Evolutionary conservation across 2,888 invertebrate genomes (phyloP).

Genomic region (Chymomyza procnemis): DNA sequence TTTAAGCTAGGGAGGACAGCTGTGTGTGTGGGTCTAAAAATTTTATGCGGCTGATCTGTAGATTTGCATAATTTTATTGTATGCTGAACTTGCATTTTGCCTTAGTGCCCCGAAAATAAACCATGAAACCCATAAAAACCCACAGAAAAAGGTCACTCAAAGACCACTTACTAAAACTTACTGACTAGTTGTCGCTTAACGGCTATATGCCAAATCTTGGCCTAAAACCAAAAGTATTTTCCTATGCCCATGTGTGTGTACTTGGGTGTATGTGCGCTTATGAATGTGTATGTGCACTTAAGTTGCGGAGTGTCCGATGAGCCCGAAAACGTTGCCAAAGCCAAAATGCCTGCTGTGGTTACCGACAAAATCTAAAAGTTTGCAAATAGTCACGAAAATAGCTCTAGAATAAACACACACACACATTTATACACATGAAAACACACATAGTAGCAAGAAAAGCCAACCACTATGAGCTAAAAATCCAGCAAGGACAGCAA

Average conservation of each 20-base stretch:
- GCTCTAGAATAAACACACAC: conserved; percentile 27
- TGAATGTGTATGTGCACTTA: conserved; percentile 59
- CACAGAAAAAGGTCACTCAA: conserved; percentile 64
- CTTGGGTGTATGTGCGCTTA: conserved; percentile 2
- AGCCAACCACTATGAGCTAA: conserved; percentile 59
- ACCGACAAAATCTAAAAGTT: conserved; percentile 52
- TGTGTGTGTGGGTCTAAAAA: conserved; percentile 22
- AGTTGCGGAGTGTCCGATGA: conserved; percentile 53
- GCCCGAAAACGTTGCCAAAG: conserved; percentile 19
- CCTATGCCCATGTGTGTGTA: conserved; percentile 1
- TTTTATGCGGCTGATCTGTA: conserved; percentile 44
- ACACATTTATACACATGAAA: neutral
- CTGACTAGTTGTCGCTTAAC: conserved; percentile 40
- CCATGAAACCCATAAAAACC: conserved; percentile 19
- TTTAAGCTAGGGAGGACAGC: too few species aligned
- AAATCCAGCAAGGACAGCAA: conserved; percentile 5
- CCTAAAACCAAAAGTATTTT: conserved; percentile 63
- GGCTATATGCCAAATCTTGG: conserved; percentile 50
- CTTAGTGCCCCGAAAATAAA: conserved; percentile 30
- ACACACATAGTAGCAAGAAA: neutral
- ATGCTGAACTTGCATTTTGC: conserved; percentile 49
- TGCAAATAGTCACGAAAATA: conserved; percentile 56
- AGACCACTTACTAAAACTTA: conserved; percentile 60
- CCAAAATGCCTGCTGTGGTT: conserved; percentile 8
- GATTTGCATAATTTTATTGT: conserved; percentile 71